Evolutionary conservation across 2,888 invertebrate genomes (phyloP).

Genomic region (Ormyrus labotus): DNA sequence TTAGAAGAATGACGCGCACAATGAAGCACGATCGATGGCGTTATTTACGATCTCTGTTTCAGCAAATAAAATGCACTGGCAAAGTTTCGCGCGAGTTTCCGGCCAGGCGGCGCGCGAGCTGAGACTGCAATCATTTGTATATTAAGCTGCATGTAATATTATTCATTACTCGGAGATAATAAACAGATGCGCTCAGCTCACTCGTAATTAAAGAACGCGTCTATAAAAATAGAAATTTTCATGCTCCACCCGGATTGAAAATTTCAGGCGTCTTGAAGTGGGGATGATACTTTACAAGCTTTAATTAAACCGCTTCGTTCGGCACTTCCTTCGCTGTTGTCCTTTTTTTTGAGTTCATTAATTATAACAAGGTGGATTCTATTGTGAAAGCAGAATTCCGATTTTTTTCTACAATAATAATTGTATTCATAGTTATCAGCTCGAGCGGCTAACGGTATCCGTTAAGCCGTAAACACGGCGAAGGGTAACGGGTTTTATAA

Average conservation of each 20-base stretch:
- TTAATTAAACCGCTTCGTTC: conserved; percentile 10
- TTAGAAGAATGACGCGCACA: too few species aligned
- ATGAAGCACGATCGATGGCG: not conserved
- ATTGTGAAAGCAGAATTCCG: conserved; percentile 14
- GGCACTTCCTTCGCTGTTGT: not conserved
- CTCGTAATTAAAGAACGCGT: conserved; percentile 32
- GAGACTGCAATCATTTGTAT: conserved; percentile 46
- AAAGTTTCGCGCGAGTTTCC: conserved; percentile 32
- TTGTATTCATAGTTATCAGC: conserved; percentile 39
- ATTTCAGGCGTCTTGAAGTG: conserved; percentile 4
- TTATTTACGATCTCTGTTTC: conserved; percentile 5
- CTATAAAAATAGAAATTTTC: not conserved
- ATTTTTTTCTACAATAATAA: conserved; percentile 41
- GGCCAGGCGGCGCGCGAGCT: not conserved
- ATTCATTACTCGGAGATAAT: conserved; percentile 37
- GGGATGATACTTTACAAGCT: not conserved
- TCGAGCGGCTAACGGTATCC: conserved; percentile 31
- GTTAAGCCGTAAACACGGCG: conserved; percentile 18
- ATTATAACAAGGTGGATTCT: conserved; percentile 22
- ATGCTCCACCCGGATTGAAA: not conserved
- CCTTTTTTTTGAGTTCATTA: conserved; percentile 9
- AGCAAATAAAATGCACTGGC: conserved; percentile 17
- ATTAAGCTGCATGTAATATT: conserved; percentile 32
- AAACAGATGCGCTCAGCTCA: not conserved
- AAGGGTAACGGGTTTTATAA: conserved; percentile 26